A percentile compares a stretch with the other conserved stretches of the same genome.
Evolutionary conservation across 2,113 vertebrate genomes (phyloP).

Genomic region (Podarcis muralis): DNA sequence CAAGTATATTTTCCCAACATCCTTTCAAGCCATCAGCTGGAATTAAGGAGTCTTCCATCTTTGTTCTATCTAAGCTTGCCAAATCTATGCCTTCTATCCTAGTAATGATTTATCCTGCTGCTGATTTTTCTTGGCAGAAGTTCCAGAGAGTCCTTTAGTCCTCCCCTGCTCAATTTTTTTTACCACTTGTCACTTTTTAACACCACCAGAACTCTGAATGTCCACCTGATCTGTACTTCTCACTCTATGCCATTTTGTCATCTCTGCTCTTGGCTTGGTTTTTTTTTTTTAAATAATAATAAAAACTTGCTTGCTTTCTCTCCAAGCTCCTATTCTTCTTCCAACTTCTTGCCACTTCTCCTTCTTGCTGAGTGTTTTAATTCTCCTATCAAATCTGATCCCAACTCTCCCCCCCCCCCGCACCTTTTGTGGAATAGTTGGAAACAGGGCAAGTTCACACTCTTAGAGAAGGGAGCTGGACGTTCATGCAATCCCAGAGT

Average conservation of each 20-base stretch:
- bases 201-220: background rate
- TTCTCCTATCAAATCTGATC: background rate
- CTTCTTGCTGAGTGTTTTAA: background rate
- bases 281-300: no score
- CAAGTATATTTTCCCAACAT: background rate
- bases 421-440: background rate
- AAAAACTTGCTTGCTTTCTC: background rate
- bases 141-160: background rate
- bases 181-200: background rate
- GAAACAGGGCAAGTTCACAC: background rate
- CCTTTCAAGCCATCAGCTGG: background rate
- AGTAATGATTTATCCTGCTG: no score
- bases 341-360: background rate
- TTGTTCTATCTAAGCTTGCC: background rate
- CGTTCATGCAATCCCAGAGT: fast-evolving
- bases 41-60: conserved; percentile 2
- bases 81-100: background rate
- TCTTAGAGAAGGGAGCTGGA: background rate
- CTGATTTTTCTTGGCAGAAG: no score
- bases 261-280: background rate
- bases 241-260: background rate
- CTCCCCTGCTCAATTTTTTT: background rate
- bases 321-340: background rate
- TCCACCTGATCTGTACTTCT: background rate
- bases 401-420: background rate